A percentile compares a stretch with the other conserved stretches of the same genome.
phyloP scores from a whole-genome alignment of 2,888 invertebrate genomes.

The Drosophila glabriapex region DNA sequence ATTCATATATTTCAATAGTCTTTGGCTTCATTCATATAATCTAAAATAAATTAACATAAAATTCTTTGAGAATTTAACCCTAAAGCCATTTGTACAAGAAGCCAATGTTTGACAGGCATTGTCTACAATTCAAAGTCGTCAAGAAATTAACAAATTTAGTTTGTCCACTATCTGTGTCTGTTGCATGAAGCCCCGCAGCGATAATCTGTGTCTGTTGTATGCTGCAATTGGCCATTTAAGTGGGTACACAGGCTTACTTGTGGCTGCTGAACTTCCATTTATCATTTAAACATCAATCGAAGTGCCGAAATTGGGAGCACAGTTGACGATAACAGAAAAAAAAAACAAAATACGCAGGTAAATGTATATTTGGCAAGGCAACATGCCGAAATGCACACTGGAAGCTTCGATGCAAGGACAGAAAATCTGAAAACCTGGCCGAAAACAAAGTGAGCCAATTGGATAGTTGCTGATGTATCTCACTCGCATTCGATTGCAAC shows the following conservation, averaged over 20 bases:
- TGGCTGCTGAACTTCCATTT: constrained; percentile 11
- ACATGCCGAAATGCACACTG: not conserved
- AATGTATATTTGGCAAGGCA: not conserved
- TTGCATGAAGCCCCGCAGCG: not conserved
- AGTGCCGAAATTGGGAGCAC: constrained; percentile 36
- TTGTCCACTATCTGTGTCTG: not conserved
- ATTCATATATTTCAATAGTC: not conserved
- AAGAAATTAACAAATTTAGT: not conserved
- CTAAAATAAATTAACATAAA: too few species aligned
- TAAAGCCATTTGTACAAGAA: not conserved
- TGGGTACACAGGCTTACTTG: not conserved
- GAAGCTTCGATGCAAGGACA: constrained; percentile 19
- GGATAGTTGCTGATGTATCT: constrained; percentile 22
- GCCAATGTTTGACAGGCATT: not conserved
- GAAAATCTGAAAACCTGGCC: constrained; percentile 9
- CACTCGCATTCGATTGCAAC: constrained; percentile 1
- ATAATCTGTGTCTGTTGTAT: not conserved
- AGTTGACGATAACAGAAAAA: not conserved
- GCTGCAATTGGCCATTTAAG: not conserved
- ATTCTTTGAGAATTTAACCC: not conserved
- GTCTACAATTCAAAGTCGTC: too few species aligned
- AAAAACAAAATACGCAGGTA: constrained; percentile 21
- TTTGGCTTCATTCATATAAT: not conserved
- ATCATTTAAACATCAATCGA: constrained; percentile 20
- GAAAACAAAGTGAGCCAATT: constrained; percentile 7